Percentiles rank a stretch among this genome's conserved stretches.
Conservation (phyloP, 53 echinoderm and acorn worm species). For the Temnopleurus reevesii region DNA sequence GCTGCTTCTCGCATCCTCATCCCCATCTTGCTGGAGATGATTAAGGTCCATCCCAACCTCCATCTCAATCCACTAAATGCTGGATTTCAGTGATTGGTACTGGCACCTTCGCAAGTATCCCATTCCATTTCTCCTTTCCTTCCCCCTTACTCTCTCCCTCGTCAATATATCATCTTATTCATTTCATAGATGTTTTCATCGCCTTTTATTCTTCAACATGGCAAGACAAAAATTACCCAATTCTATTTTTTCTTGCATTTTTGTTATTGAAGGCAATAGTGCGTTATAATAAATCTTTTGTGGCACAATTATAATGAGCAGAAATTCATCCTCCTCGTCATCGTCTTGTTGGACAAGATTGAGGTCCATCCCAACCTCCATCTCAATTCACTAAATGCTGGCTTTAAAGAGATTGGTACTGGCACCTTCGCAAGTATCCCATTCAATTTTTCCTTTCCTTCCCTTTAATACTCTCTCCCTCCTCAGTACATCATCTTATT, state of each 20-base stretch:
- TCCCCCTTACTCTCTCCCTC: neutral
- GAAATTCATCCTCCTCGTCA: too few relatives aligned
- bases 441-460: neutral
- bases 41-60: neutral
- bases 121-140: neutral
- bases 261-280: too few relatives aligned
- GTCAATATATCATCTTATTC: too few relatives aligned
- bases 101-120: constrained; percentile 5
- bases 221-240: too few relatives aligned
- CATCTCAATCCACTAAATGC: constrained; percentile 22
- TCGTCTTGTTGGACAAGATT: too few relatives aligned
- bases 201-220: too few relatives aligned
- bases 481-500: too few relatives aligned
- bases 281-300: too few relatives aligned
- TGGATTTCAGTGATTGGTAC: neutral
- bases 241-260: neutral
- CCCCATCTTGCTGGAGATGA: too few relatives aligned
- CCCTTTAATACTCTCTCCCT: neutral
- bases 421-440: neutral
- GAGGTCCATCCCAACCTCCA: too few relatives aligned
- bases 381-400: too few relatives aligned
- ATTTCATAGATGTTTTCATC: neutral
- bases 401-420: neutral
- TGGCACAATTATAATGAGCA: too few relatives aligned
- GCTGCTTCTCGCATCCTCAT: neutral